Evolutionary conservation across 2,888 invertebrate species (phyloP).

Genomic region (Conops quadrifasciatus): DNA sequence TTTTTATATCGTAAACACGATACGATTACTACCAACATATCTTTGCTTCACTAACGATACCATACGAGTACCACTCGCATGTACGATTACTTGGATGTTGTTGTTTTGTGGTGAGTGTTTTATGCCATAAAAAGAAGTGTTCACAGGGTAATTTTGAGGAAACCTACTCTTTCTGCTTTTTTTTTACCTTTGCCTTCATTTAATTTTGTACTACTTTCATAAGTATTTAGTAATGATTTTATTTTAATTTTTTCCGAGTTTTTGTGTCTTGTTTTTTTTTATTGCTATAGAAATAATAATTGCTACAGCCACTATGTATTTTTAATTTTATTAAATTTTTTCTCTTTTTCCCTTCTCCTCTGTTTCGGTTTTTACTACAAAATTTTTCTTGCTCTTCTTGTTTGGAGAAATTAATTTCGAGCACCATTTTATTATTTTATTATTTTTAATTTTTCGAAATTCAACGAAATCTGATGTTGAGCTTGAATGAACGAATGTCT

Average conservation of each 20-base stretch:
- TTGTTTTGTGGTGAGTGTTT: background rate
- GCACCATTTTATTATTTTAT: conserved; percentile 18
- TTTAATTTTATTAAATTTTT: background rate
- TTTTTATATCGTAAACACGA: background rate
- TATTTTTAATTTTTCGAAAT: conserved; percentile 16
- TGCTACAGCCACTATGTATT: background rate
- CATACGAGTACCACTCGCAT: no score
- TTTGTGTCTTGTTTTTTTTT: conserved; percentile 7
- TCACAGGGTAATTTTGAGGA: conserved; percentile 32
- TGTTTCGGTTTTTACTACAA: background rate
- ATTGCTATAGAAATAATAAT: conserved; percentile 33
- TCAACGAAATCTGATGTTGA: conserved; percentile 14
- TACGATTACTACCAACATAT: conserved; percentile 2
- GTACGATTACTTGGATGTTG: background rate
- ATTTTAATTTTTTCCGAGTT: conserved; percentile 9
- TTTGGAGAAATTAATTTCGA: conserved; percentile 12
- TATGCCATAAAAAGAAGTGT: conserved; percentile 21
- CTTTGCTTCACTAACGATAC: conserved; percentile 17
- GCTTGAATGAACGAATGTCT: conserved; percentile 18
- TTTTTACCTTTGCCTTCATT: background rate
- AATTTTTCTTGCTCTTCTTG: no score
- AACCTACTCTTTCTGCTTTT: background rate
- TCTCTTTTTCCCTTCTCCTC: background rate
- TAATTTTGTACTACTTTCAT: background rate
- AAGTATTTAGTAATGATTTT: conserved; percentile 23